phyloP scores from a whole-genome alignment of 2,113 vertebrate species.

The Dasyprocta punctata region DNA sequence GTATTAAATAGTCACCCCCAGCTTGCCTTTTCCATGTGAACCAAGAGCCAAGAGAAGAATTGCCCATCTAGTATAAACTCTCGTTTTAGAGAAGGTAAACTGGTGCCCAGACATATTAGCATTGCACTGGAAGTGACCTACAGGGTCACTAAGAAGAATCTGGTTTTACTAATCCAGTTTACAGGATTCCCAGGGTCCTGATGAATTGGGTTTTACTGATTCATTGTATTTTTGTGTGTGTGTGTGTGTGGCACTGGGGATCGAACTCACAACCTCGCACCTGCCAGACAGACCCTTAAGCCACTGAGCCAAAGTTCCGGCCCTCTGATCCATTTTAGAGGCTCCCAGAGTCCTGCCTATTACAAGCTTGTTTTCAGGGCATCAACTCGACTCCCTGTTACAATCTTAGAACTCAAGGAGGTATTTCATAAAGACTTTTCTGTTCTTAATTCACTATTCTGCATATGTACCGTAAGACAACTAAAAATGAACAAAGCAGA shows the following conservation, averaged over 20 bases:
- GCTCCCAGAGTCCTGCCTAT: neutral
- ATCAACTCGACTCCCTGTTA: neutral
- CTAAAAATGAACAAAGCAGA: neutral
- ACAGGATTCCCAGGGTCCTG: fast-evolving
- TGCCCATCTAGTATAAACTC: neutral
- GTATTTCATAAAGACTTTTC: neutral
- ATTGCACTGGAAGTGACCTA: neutral
- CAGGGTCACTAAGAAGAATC: neutral
- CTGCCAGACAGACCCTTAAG: too few species aligned
- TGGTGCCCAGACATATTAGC: neutral
- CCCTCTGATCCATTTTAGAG: neutral
- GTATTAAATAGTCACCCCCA: neutral
- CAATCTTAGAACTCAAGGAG: neutral
- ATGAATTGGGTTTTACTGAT: neutral
- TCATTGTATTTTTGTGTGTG: too few species aligned
- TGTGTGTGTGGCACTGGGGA: too few species aligned
- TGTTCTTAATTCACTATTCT: neutral
- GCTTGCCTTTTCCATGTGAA: neutral
- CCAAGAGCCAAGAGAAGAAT: neutral
- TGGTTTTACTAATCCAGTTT: neutral
- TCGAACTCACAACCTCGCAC: too few species aligned
- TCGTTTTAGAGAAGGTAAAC: neutral
- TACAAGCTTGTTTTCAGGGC: neutral
- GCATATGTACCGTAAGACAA: neutral
- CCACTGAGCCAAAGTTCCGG: too few species aligned